Evolutionary conservation across 2,797 vertebrate species (phyloP).

Genomic region (Gymnothorax reevesii): DNA sequence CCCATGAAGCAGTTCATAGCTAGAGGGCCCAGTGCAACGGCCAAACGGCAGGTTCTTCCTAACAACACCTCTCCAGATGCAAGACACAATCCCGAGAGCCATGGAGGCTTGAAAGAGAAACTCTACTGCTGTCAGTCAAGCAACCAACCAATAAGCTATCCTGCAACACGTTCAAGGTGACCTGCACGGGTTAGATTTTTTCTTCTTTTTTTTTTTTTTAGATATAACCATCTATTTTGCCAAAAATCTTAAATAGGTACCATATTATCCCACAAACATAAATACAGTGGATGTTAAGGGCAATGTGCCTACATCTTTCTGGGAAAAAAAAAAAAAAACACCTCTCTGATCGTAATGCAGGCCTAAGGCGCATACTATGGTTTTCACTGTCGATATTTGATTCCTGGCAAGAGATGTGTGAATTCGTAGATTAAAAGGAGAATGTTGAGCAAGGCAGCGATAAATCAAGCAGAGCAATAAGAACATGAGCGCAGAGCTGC

Average conservation of each 20-base stretch:
- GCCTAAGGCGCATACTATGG: neutral
- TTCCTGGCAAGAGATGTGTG: neutral
- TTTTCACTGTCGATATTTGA: neutral
- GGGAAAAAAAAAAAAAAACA: neutral
- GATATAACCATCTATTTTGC: neutral
- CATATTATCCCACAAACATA: neutral
- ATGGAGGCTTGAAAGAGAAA: too few relatives aligned
- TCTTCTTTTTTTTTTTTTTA: neutral
- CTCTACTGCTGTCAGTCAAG: too few relatives aligned
- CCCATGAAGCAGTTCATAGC: too few relatives aligned
- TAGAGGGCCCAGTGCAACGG: too few relatives aligned
- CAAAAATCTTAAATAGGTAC: too few relatives aligned
- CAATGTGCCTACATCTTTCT: neutral
- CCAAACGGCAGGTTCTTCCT: too few relatives aligned
- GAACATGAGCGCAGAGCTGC: neutral
- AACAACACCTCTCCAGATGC: too few relatives aligned
- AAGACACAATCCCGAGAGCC: too few relatives aligned
- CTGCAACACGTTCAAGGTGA: neutral
- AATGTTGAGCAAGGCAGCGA: neutral
- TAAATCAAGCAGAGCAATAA: neutral
- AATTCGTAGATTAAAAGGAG: neutral
- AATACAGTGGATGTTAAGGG: neutral
- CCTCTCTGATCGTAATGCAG: neutral
- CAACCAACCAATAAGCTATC: too few relatives aligned
- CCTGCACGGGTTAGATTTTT: neutral